Evolutionary conservation across 1,140 invertebrate genomes (phyloP).

Genomic region (Pogonognathellus flavescens): DNA sequence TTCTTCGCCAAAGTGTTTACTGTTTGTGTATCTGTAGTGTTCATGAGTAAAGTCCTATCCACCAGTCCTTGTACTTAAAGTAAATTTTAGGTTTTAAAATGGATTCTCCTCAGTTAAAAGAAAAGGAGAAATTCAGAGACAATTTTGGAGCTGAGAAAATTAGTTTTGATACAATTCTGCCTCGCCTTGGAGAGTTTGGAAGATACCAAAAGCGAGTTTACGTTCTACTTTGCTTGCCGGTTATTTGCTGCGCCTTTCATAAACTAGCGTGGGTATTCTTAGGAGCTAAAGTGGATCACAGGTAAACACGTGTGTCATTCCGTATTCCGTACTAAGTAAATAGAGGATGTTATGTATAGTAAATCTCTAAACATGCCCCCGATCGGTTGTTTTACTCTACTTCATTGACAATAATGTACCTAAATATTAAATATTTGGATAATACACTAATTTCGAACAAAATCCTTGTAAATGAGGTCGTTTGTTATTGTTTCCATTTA

Average conservation of each 20-base stretch:
- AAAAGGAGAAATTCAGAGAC: neutral
- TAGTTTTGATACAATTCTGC: slow-evolving; percentile 81
- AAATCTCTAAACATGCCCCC: too few species aligned
- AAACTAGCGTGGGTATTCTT: slow-evolving; percentile 83
- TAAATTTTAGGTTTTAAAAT: neutral
- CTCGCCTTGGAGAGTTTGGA: slow-evolving; percentile 80
- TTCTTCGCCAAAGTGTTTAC: too few species aligned
- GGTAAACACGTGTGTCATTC: slow-evolving; percentile 68
- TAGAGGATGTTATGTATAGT: too few species aligned
- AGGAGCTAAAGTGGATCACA: slow-evolving; percentile 75
- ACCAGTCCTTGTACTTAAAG: too few species aligned
- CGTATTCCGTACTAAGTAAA: neutral
- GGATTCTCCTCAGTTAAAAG: neutral
- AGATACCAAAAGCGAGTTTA: slow-evolving; percentile 80
- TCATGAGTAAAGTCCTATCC: too few species aligned
- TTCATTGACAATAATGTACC: too few species aligned
- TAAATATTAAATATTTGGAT: too few species aligned
- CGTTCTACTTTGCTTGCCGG: slow-evolving; percentile 79
- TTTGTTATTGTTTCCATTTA: too few species aligned
- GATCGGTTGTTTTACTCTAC: too few species aligned
- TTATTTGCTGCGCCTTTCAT: slow-evolving; percentile 82
- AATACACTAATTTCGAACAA: too few species aligned
- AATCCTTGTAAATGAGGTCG: too few species aligned
- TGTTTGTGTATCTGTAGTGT: too few species aligned
- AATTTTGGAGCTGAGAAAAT: slow-evolving; percentile 69